Evolutionary conservation across 2,888 invertebrate species (phyloP).

Genomic region (Mycalesis mineus): DNA sequence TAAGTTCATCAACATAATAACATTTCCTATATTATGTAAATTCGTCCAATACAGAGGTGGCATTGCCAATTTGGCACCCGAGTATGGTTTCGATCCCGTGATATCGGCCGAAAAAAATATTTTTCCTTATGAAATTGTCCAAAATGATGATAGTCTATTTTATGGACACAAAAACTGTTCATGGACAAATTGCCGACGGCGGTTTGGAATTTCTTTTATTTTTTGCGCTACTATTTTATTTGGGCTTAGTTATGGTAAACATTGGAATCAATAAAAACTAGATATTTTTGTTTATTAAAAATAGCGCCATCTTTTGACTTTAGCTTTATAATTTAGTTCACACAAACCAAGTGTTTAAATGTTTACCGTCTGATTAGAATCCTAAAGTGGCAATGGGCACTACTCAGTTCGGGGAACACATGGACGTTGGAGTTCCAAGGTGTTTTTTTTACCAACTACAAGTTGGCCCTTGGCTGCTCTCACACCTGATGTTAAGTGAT

Average conservation of each 20-base stretch:
- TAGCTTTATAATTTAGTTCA: no score
- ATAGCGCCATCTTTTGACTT: no score
- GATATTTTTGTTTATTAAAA: no score
- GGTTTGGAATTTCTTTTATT: conserved; percentile 3
- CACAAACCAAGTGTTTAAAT: no score
- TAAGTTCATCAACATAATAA: neutral
- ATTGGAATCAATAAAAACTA: neutral
- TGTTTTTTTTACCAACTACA: no score
- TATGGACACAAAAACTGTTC: conserved; percentile 16
- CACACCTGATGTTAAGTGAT: no score
- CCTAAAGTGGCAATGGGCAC: no score
- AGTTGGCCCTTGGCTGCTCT: no score
- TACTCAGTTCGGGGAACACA: no score
- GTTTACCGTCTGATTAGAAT: no score
- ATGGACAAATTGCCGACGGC: conserved; percentile 14
- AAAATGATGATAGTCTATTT: conserved; percentile 19
- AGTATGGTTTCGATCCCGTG: conserved; percentile 13
- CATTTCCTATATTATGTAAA: conserved; percentile 19
- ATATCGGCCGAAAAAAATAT: conserved; percentile 15
- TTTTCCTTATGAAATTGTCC: conserved; percentile 17
- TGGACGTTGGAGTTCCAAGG: no score
- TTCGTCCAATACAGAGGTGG: conserved; percentile 6
- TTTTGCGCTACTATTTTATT: neutral
- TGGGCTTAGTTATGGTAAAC: neutral
- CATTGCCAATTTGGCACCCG: conserved; percentile 25